These are phyloP conservation scores for Asarcornis scutulata DNA, from an alignment of 2,113 vertebrate species.

Conservation along the genomic window DNA sequence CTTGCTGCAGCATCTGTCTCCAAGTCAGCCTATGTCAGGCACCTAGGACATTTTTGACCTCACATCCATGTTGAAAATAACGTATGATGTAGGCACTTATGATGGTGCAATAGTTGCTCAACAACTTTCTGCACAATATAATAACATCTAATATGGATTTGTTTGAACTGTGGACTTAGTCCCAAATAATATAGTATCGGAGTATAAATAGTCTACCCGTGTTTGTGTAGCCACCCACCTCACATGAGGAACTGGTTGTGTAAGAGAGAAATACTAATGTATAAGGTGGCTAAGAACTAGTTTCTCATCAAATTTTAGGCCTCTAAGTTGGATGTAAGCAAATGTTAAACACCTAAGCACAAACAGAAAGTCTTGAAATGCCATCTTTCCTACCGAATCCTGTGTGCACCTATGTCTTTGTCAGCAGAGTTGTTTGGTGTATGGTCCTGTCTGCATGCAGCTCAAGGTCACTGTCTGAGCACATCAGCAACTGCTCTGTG, in stretches of 20 bases:
- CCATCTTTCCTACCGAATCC: neutral
- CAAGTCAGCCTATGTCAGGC: neutral
- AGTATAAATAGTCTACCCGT: neutral
- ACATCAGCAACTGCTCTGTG: neutral
- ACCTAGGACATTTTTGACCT: neutral
- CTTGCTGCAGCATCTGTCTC: neutral
- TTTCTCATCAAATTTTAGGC: neutral
- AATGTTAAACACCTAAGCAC: neutral
- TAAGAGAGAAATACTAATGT: neutral
- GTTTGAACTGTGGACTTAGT: neutral
- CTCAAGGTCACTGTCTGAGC: neutral
- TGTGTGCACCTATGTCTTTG: neutral
- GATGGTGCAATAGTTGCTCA: neutral
- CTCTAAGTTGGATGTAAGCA: neutral
- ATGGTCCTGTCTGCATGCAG: rapidly evolving
- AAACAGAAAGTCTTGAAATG: neutral
- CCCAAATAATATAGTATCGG: neutral
- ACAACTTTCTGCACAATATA: rapidly evolving
- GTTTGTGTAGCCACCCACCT: neutral
- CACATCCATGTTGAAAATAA: neutral
- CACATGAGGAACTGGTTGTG: neutral
- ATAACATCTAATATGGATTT: neutral
- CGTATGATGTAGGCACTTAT: neutral
- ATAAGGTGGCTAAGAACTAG: neutral
- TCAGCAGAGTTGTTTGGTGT: neutral